These are phyloP conservation scores for Epinotia brunnichana DNA, from an alignment of 2,888 invertebrate species.

Conservation along the genomic window DNA sequence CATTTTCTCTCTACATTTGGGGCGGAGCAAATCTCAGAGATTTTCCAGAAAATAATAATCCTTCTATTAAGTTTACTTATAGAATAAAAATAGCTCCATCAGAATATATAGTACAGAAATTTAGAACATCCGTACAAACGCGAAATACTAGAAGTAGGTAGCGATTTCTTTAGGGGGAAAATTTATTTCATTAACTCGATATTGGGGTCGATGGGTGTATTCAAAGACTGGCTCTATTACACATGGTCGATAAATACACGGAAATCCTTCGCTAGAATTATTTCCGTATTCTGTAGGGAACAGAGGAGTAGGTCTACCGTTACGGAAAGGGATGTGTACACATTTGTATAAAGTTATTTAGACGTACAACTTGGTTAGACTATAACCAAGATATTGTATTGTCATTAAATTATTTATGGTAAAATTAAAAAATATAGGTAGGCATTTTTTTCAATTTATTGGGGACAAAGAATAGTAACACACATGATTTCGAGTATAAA, in stretches of 20 bases:
- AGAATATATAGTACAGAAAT: conserved; percentile 29
- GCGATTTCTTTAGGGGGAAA: conserved; percentile 33
- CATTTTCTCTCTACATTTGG: background rate
- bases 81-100: conserved; percentile 35
- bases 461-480: too few species aligned
- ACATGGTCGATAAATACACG: conserved; percentile 72
- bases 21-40: conserved; percentile 27
- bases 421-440: too few species aligned
- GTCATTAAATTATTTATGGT: background rate
- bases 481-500: too few species aligned
- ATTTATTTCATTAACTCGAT: conserved; percentile 60
- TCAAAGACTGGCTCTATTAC: conserved; percentile 59
- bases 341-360: conserved; percentile 19
- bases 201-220: conserved; percentile 56
- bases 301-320: conserved; percentile 43
- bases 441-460: too few species aligned
- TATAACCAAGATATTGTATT: background rate
- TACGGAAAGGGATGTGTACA: conserved; percentile 9
- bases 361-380: background rate
- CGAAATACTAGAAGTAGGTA: conserved; percentile 27
- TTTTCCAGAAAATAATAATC: conserved; percentile 15
- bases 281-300: conserved; percentile 64
- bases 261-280: conserved; percentile 74
- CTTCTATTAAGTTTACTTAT: conserved; percentile 6
- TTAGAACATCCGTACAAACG: conserved; percentile 21